Conservation (phyloP, 2,888 invertebrate genomes). For the Drosophila algonquin region DNA sequence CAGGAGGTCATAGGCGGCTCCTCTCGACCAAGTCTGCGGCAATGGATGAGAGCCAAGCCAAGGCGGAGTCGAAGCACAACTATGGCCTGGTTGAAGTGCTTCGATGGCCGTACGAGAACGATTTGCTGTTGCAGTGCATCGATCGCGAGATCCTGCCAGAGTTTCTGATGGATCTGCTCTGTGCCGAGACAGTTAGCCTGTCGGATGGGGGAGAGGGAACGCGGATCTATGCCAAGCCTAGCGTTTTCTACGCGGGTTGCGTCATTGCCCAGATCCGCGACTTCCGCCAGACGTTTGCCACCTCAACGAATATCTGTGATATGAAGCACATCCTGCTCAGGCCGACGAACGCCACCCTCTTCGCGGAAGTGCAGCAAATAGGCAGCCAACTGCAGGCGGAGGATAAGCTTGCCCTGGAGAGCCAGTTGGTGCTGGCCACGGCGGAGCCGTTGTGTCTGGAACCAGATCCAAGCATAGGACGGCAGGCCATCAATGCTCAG, state of each 20-base stretch:
- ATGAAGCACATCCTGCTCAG: conserved; percentile 93
- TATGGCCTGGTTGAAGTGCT: conserved; percentile 90
- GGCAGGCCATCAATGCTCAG: conserved; percentile 90
- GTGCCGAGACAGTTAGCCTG: conserved; percentile 87
- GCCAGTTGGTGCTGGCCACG: conserved; percentile 92
- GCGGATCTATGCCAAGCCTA: conserved; percentile 85
- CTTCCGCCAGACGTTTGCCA: conserved; percentile 92
- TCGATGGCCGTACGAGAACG: conserved; percentile 95
- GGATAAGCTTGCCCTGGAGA: conserved; percentile 86
- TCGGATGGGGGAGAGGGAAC: conserved; percentile 76
- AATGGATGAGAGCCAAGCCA: conserved; percentile 26
- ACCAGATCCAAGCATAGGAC: conserved; percentile 92
- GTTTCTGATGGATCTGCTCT: conserved; percentile 92
- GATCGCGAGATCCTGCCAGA: conserved; percentile 96
- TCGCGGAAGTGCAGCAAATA: conserved; percentile 84
- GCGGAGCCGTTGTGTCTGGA: conserved; percentile 95
- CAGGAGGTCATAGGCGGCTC: conserved; percentile 44
- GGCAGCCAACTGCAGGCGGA: conserved; percentile 80
- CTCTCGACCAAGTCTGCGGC: conserved; percentile 34
- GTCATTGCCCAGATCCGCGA: conserved; percentile 96
- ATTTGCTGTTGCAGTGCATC: conserved; percentile 93
- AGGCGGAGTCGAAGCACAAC: conserved; percentile 81
- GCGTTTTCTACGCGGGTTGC: conserved; percentile 95
- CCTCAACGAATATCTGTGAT: conserved; percentile 89
- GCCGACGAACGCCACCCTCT: conserved; percentile 92